Conservation (phyloP, 2,113 vertebrate species). For the Labeo rohita region DNA sequence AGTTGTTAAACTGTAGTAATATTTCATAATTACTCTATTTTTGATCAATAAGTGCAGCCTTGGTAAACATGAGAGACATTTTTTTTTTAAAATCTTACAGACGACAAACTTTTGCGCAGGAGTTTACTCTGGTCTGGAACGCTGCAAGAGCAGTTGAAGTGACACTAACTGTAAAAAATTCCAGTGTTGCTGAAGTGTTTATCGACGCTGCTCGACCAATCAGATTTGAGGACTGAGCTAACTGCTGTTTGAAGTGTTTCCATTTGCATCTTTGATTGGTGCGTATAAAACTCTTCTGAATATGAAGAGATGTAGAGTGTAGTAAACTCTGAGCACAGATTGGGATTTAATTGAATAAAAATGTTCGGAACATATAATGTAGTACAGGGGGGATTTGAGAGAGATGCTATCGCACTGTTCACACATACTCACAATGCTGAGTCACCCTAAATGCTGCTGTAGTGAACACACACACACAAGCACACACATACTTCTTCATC, state of each 20-base stretch:
- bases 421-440: neutral
- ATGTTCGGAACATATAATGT: neutral
- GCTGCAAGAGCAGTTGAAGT: neutral
- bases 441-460: conserved; percentile 22
- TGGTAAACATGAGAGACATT: neutral
- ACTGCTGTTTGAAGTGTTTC: neutral
- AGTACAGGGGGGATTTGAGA: neutral
- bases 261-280: neutral
- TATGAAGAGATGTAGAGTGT: neutral
- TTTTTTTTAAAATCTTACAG: neutral
- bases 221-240: neutral
- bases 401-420: neutral
- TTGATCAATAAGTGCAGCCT: neutral
- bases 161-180: neutral
- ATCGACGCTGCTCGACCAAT: neutral
- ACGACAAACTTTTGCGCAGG: neutral
- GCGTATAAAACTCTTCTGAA: neutral
- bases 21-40: neutral
- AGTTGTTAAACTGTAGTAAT: neutral
- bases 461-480: conserved; percentile 7
- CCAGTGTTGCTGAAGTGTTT: neutral
- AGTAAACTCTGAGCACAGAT: neutral
- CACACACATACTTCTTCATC: conserved; percentile 29
- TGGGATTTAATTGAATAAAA: conserved; percentile 2
- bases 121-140: neutral